Evolutionary conservation across 2,797 vertebrate species (phyloP).

Genomic region (Gambelia wislizenii): DNA sequence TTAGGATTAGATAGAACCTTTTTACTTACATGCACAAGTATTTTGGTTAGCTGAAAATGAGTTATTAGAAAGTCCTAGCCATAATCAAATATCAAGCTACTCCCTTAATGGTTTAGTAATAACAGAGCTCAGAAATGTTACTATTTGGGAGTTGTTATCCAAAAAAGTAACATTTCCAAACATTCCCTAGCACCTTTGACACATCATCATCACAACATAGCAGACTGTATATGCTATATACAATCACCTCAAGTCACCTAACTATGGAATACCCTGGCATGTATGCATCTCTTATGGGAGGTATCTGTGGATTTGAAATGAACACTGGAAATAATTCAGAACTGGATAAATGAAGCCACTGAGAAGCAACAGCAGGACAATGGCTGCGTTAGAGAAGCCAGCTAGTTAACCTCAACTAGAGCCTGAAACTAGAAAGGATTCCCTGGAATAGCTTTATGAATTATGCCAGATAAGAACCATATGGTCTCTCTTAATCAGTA

Average conservation of each 20-base stretch:
- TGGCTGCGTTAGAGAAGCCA: constrained; percentile 20
- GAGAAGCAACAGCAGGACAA: not conserved
- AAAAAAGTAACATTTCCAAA: no score
- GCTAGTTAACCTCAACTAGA: constrained; percentile 20
- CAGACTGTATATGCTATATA: not conserved
- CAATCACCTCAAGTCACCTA: not conserved
- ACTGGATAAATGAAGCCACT: constrained; percentile 2
- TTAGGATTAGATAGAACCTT: not conserved
- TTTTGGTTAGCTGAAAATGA: not conserved
- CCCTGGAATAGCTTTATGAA: constrained; percentile 25
- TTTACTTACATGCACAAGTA: not conserved
- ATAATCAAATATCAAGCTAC: not conserved
- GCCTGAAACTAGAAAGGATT: constrained; percentile 7
- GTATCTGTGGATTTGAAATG: not conserved
- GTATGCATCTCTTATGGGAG: not conserved
- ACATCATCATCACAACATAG: not conserved
- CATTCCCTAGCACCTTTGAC: not conserved
- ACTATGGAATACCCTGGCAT: not conserved
- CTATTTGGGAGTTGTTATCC: no score
- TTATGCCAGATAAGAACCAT: constrained; percentile 39
- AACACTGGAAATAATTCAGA: constrained; percentile 31
- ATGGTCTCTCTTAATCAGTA: not conserved
- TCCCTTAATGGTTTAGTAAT: not conserved
- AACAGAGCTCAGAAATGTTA: not conserved
- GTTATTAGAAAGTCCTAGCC: not conserved